Conservation (phyloP, 2,888 invertebrate species). For the Ptilodon capucinus region DNA sequence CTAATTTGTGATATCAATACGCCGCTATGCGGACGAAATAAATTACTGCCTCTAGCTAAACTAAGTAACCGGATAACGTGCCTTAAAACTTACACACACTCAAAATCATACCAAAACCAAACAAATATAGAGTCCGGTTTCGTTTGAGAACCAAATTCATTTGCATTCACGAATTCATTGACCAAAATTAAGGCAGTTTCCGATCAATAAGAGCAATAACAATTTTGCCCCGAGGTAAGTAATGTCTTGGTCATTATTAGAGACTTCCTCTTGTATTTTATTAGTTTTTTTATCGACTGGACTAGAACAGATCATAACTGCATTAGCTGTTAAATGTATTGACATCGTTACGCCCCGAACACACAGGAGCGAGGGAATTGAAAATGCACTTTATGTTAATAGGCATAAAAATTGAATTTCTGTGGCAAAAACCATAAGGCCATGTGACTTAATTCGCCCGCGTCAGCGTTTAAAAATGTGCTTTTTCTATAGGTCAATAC, state of each 20-base stretch:
- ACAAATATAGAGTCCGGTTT: slow-evolving; percentile 28
- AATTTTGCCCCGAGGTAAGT: slow-evolving; percentile 58
- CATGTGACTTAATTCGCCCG: too few species aligned
- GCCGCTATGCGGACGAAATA: slow-evolving; percentile 68
- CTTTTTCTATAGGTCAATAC: too few species aligned
- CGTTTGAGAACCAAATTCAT: slow-evolving; percentile 33
- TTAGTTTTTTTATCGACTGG: slow-evolving; percentile 33
- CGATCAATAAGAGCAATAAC: slow-evolving; percentile 72
- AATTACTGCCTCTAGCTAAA: slow-evolving; percentile 72
- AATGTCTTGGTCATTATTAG: slow-evolving; percentile 60
- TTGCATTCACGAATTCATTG: slow-evolving; percentile 77
- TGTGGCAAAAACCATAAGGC: too few species aligned
- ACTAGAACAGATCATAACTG: slow-evolving; percentile 30
- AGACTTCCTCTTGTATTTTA: slow-evolving; percentile 57
- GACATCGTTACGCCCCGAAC: too few species aligned
- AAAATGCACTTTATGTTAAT: too few species aligned
- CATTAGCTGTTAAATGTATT: slow-evolving; percentile 38
- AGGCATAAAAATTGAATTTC: too few species aligned
- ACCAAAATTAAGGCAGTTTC: slow-evolving; percentile 77
- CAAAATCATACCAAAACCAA: slow-evolving; percentile 24
- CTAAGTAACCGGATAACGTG: slow-evolving; percentile 73
- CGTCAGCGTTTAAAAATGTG: too few species aligned
- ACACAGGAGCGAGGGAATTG: too few species aligned
- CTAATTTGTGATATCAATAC: slow-evolving; percentile 71
- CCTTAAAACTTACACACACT: slow-evolving; percentile 22